Conservation (phyloP, 1,140 invertebrate genomes). For the Mizuhopecten yessoensis region DNA sequence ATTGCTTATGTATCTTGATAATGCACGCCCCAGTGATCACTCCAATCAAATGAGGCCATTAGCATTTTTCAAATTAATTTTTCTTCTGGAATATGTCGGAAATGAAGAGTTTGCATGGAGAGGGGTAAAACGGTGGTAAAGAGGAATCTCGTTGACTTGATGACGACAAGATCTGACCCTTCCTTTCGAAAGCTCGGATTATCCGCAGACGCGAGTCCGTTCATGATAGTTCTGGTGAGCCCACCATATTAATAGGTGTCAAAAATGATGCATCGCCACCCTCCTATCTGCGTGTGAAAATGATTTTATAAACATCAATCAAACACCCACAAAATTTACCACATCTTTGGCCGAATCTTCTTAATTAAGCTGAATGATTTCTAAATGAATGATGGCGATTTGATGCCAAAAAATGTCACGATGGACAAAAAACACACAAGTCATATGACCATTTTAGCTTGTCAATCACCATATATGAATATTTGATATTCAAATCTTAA, state of each 20-base stretch:
- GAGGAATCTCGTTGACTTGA: constrained; percentile 23
- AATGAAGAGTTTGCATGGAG: constrained; percentile 44
- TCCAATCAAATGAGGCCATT: constrained; percentile 50
- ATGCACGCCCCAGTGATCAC: constrained; percentile 46
- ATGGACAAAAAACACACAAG: background rate
- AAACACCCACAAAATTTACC: background rate
- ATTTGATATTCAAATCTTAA: background rate
- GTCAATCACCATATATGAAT: constrained; percentile 35
- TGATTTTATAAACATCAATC: constrained; percentile 36
- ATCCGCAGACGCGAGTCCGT: background rate
- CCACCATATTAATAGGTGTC: constrained; percentile 33
- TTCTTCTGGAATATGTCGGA: constrained; percentile 58
- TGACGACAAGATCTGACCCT: constrained; percentile 14
- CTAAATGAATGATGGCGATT: constrained; percentile 17
- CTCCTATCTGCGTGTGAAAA: constrained; percentile 15
- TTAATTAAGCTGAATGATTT: background rate
- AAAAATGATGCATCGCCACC: constrained; percentile 30
- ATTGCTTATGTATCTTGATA: constrained; percentile 26
- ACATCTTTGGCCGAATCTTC: background rate
- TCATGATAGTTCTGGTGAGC: background rate
- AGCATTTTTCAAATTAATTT: constrained; percentile 66
- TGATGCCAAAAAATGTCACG: background rate
- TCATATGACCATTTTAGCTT: background rate
- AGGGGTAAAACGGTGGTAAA: background rate
- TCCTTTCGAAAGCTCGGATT: background rate